Conservation (phyloP, 2,797 vertebrate genomes). For the Phataginus tetradactyla region DNA sequence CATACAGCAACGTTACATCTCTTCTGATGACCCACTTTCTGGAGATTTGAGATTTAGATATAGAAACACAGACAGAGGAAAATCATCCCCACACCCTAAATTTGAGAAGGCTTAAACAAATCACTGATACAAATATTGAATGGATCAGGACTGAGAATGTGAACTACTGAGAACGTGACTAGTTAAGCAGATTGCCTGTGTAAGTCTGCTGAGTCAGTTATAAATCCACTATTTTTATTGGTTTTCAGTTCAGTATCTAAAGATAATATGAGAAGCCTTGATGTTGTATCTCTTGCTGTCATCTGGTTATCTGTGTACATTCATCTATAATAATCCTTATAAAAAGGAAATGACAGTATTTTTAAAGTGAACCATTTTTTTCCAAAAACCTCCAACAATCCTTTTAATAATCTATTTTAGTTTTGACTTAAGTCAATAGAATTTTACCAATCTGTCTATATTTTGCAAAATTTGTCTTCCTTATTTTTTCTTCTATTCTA, state of each 20-base stretch:
- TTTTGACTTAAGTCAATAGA: neutral
- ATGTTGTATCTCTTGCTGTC: neutral
- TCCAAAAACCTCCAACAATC: neutral
- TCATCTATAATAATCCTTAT: neutral
- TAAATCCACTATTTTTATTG: neutral
- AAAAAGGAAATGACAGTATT: neutral
- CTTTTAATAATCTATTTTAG: constrained; percentile 6
- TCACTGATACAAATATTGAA: neutral
- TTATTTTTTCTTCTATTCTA: neutral
- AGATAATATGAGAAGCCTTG: neutral
- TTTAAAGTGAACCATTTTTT: neutral
- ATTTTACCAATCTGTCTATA: neutral
- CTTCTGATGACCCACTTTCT: neutral
- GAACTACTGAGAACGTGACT: neutral
- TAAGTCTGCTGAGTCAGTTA: neutral
- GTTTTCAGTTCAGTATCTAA: neutral
- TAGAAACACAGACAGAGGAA: neutral
- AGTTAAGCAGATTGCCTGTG: neutral
- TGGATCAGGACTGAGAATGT: neutral
- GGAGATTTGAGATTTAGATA: neutral
- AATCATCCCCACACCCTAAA: neutral
- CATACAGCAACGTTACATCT: neutral
- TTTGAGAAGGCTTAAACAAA: neutral
- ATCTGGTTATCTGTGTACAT: neutral
- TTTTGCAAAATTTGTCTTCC: neutral